Evolutionary conservation across 1,140 invertebrate genomes (phyloP), one percentile per base, ranked within the genome.

Genomic region (Cecropterus lyciades): DNA sequence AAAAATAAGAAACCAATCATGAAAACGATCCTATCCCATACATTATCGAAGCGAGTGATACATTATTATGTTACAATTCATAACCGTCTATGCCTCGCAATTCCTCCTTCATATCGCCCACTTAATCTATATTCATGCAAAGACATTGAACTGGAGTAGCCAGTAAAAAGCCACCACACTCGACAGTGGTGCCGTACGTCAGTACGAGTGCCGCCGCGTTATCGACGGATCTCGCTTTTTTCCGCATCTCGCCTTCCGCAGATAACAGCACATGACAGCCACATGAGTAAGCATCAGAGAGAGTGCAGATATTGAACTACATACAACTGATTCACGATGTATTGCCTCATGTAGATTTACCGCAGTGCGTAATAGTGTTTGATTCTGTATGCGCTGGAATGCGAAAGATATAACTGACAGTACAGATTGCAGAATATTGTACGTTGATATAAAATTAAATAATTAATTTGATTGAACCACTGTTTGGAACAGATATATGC

Each of bases 41-140:
- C 10, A 14, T 10, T 16, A 55, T 55, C 40, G 11, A 20, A 40
- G 16, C 16, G 16, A 20, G 11, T 4, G 52, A 13, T 55, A 33
- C 33, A 37, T 37, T 11, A 53, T 37, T 53, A 15, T 37, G 51
- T 30, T 53, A 16, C 30, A 55, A 42, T 42, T 42, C 16, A 24
- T 42, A 13, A 11, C 52, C 16, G 15, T 42, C 33, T 55, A 13
- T 42, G 11, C 52, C 16, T 20, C 17, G 33, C 51, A 16, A 42
- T 55, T 37, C 37, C 33, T 55, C 16, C 40, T 42, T 42, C 33
- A n/a, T 55, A 55, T 55, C 52, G 40, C 14, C 33, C 53, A 42
- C 53, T 42, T 56, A 56, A 56, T 56, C 53, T 56, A 42, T 17
- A 56, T 56, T 56, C 53, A 56, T 56, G 37, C 53, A 42, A 56